These are phyloP conservation scores for Rhea americana DNA, from an alignment of 2,113 vertebrate genomes.

Conservation along the genomic window DNA sequence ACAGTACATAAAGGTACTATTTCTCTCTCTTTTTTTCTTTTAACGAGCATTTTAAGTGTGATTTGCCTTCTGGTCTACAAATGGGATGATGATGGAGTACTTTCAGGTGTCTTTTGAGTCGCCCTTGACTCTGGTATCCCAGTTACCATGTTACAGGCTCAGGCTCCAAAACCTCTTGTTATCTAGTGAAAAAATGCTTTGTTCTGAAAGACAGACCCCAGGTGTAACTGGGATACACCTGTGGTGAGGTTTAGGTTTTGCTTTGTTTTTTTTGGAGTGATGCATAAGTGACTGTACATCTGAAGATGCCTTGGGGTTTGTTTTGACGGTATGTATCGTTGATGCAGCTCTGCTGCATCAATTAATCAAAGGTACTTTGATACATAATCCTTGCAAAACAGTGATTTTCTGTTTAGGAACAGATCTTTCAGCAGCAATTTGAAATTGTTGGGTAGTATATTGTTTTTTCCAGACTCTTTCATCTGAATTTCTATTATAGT, in stretches of 20 bases:
- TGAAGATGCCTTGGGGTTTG: background rate
- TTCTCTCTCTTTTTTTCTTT: background rate
- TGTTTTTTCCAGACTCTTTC: background rate
- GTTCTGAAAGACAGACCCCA: background rate
- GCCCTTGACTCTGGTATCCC: background rate
- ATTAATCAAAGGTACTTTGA: conserved; percentile 1
- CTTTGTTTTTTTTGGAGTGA: background rate
- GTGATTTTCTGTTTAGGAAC: background rate
- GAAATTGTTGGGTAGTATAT: background rate
- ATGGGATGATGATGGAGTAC: accelerated
- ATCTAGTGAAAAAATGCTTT: background rate
- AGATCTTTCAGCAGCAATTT: background rate
- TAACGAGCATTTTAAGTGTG: background rate
- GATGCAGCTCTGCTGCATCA: background rate
- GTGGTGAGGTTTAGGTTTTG: accelerated
- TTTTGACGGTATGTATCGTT: background rate
- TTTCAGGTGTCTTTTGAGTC: background rate
- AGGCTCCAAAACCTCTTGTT: background rate
- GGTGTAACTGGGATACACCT: background rate
- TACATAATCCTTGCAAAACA: background rate
- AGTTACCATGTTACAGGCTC: background rate
- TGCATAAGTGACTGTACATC: background rate
- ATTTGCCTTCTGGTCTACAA: background rate
- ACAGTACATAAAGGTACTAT: accelerated
- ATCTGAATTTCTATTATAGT: background rate